Conservation (phyloP, 1,140 invertebrate species). For the Camponotus floridanus region DNA sequence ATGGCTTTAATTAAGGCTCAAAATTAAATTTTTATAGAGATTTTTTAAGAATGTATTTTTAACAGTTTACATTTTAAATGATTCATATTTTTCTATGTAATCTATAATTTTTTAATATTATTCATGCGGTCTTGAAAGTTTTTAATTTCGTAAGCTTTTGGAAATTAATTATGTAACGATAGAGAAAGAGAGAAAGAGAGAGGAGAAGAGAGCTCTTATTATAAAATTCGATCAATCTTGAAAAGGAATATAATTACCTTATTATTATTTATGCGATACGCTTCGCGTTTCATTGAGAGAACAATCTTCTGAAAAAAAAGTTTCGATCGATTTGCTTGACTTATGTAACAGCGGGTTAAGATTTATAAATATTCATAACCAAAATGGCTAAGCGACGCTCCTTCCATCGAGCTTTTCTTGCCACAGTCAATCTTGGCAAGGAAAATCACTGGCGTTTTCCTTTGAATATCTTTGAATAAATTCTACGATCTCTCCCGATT, state of each 20-base stretch:
- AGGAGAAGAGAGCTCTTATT: background rate
- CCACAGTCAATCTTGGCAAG: conserved; percentile 44
- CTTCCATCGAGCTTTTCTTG: conserved; percentile 41
- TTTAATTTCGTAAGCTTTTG: background rate
- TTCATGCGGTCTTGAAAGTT: background rate
- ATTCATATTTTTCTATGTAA: background rate
- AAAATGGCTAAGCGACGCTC: conserved; percentile 29
- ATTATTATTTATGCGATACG: conserved; percentile 15
- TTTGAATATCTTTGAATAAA: conserved; percentile 64
- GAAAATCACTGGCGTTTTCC: conserved; percentile 50
- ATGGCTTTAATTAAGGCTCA: background rate
- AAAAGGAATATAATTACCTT: background rate
- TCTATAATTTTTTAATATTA: background rate
- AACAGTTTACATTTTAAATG: background rate
- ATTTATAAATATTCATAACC: conserved; percentile 61
- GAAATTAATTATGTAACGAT: background rate
- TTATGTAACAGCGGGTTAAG: conserved; percentile 41
- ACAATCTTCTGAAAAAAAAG: background rate
- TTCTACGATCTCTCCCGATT: conserved; percentile 44
- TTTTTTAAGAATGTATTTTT: background rate
- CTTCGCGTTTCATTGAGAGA: background rate
- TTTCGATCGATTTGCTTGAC: conserved; percentile 32
- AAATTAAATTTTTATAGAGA: conserved; percentile 3
- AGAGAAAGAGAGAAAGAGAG: background rate
- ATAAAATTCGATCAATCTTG: background rate